Base-by-base conservation (phyloP, 2,888 invertebrate species). In the Drosophila rellima region DNA sequence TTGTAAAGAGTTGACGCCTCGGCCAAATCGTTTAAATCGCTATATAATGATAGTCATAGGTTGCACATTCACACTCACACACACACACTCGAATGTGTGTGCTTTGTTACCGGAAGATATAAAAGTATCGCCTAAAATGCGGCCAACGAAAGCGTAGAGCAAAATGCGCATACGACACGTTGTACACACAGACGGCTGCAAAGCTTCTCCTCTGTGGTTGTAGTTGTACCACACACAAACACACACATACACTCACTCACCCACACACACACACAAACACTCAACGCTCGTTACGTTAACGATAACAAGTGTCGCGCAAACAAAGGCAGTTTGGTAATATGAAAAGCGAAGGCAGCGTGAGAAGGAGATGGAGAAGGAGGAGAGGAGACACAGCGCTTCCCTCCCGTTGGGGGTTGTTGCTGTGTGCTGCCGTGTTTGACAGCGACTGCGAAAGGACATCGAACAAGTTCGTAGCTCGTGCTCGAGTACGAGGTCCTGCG, bases 141-240 rank as follows among this genome's bases (percentile, higher is more conserved):
- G 68, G 76, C 68, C 74, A 70, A 40, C 70, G 57, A 64, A 74
- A 65, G 74, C 77, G 73, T 60, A 51, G 63, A 60, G 50, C 73
- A 70, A 76, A 85, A 82, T 85, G 82, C 76, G 85, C 82, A 87
- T 87, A 82, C 88, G 76, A 85, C 85, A 87, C 78, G 85, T 85
- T 85, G 87, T 73, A 65, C 56, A 66, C 48, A 59, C 47, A n/a
- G n/a, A 57, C 55, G 57, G 55, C 63, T 64, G 74, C 56, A 61
- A 74, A 37, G 33, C 60, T 54, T 61, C 56, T 35, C 23, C 61
- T 55, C 62, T 74, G 68, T 52, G 73, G 63, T 64, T 63, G 61
- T 61, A 48, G 52, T 57, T 70, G 61, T 47, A 45, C 33, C 52
- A 55, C 62, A 61, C 31, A 39, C 47, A 50, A 48, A 67, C 63